Percentiles rank a stretch among this genome's conserved stretches.
Evolutionary conservation across 2,888 invertebrate species (phyloP).

Genomic region (Magallana nippona): DNA sequence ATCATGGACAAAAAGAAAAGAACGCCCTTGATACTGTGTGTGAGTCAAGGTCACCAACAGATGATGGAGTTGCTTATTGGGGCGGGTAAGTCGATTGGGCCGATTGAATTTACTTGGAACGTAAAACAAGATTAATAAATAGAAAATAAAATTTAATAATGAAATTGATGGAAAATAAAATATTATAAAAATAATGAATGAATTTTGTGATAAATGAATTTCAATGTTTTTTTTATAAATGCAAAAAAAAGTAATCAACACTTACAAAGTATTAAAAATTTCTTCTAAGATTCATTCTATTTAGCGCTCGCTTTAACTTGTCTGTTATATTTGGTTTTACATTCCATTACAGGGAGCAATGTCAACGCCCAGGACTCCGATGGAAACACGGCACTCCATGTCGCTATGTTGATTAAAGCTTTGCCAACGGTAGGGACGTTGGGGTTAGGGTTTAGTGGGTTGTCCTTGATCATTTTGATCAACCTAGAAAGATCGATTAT

Average conservation of each 20-base stretch:
- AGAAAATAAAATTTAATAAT: too few species aligned
- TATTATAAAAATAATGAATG: too few species aligned
- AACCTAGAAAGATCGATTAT: too few species aligned
- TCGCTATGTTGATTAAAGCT: slow-evolving; percentile 50
- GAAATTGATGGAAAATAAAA: too few species aligned
- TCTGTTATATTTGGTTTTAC: background rate
- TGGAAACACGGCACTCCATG: slow-evolving; percentile 65
- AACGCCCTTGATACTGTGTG: slow-evolving; percentile 60
- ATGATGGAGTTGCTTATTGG: slow-evolving; percentile 56
- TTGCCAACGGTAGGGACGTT: background rate
- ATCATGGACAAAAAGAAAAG: slow-evolving; percentile 48
- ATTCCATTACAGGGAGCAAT: slow-evolving; percentile 52
- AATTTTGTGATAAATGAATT: too few species aligned
- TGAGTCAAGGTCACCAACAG: slow-evolving; percentile 53
- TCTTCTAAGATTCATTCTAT: background rate
- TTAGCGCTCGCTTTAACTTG: background rate
- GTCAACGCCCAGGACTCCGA: slow-evolving; percentile 58
- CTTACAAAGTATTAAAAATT: too few species aligned
- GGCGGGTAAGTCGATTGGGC: slow-evolving; percentile 47
- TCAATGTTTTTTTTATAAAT: too few species aligned
- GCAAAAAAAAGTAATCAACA: too few species aligned
- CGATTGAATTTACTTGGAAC: too few species aligned
- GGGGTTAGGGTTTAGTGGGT: too few species aligned
- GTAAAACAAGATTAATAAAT: too few species aligned
- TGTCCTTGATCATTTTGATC: background rate